Evolutionary conservation across 2,888 invertebrate species (phyloP), one percentile per base, ranked within the genome.

Genomic region (Lysandra bellargus): DNA sequence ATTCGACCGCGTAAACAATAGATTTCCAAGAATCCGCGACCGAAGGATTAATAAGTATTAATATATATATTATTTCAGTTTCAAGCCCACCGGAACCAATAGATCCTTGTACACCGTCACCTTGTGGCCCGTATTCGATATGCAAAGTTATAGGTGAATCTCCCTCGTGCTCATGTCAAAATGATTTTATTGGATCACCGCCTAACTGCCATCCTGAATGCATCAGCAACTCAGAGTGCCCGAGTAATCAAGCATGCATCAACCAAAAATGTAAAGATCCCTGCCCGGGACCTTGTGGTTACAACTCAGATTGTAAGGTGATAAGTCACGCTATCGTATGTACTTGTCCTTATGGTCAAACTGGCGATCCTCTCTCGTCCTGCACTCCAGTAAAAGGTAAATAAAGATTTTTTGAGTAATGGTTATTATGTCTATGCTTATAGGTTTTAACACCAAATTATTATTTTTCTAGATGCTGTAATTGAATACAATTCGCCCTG

Each of bases 231-330:
- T 95, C 96, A 74, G 96, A 97, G 89, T 97, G 97, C 84, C 86
- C 95, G 1, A 95, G 91, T 86, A 95, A 96, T 84, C 88, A 95
- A 82, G 96, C 96, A 53, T 97, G 97, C 85, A 95, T 96, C 72
- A 96, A 96, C 87, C 95, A 96, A 84, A 96, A 96, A 90, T 97
- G 97, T 86, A 95, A 91, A 87, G 96, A 97, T 86, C 97, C 97
- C 7, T 97, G 97, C 84, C 95, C 95, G 37, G 95, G 96, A 80
- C 95, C 95, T 76, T 97, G 97, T 84, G 97, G 97, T 75, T 92
- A 95, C 74, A 96, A 96, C 86, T 96, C 97, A 2, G 95, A 96
- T 83, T 97, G 97, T 87, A 95, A 95, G 84, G 96, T 97, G n/a
- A 95, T 97, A 75, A 97, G 96, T 86, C 97, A 97, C 85, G 96